Evolutionary conservation across 1,140 invertebrate genomes (phyloP), one percentile per base, ranked within the genome.

Genomic region (Platorchestia sp.): DNA sequence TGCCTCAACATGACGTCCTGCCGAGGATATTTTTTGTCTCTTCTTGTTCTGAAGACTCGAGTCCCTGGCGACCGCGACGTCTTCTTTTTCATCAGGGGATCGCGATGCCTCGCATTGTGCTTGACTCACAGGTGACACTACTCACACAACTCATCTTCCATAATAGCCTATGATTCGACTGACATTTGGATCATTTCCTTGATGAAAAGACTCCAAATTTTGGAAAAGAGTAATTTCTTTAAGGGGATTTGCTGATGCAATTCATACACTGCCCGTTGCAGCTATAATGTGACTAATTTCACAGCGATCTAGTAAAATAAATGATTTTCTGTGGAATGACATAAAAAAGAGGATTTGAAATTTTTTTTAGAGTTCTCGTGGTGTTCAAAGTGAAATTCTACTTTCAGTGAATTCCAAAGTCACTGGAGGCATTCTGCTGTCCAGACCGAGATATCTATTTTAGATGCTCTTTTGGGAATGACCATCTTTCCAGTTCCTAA

Each of bases 1-100:
- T 42, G 87, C 87, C 87, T 90, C 87, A 90, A 90, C 87, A 42
- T 45, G 87, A 90, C 87, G 42, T 90, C 87, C 87, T 90, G 87
- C 87, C 87, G 41, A 43, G 87, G 87, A 90, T 42, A 90, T 90
- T 90, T 90, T 90, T 90, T 90, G 87, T 90, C 87, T 19, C 87
- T 90, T 90, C 87, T 90, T 90, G 87, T 90, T 90, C 87, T 90
- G 19, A 90, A 43, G 44, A 90, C 87, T 90, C 87, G 14, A 43
- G 41, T 90, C 41, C 87, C 41, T 22, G 10, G 27, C 59, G 59
- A 75, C 59, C 59, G 36, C 59, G 59, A 75, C 59, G 59, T 75
- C 59, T 10, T 75, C 59, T 75, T 75, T 75, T 75, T 75, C 59
- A 75, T 75, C 59, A 75, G 59, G 14, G 14, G 59, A 75, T 22